Base-by-base conservation (phyloP, 2,888 invertebrate genomes). In the Sicus ferrugineus region DNA sequence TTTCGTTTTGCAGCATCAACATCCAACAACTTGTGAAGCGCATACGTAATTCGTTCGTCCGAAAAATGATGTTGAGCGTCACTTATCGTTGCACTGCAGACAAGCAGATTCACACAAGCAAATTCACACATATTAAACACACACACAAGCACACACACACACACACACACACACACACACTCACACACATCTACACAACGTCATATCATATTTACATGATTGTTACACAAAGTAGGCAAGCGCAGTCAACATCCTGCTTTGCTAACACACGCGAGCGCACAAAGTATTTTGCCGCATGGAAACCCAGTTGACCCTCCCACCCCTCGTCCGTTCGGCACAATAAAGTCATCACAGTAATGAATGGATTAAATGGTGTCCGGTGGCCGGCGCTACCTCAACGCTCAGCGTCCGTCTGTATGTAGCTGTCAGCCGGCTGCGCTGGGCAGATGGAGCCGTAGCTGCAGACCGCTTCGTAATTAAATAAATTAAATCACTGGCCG, bases 281-380 rank as follows among this genome's bases (percentile, higher is more conserved):
- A 56, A 56, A 56, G 30, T 56, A n/a, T 56, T 56, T 56, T 56
- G 30, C n/a, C 30, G 30, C 30, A 56, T 56, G 30, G 28, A 6
- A 54, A 54, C 28, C 54, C 11, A 16, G 28, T 23, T 14, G 16
- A 54, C 54, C 46, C 16, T 28, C 58, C 6, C 4, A 56, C 28
- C 28, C 28, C 31, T 31, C 38, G 6, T 6, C 42, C 3, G 42
- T n/a, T 31, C 42, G 2, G 46, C 4, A 62, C 34, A 66, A 66
- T 66, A 46, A 56, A 66, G 66, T 66, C 56, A 66, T 56, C 66
- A 66, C 26, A 56, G 46, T 66, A 58, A 66, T 66, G 66, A 66
- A 66, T 66, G 58, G 42, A 66, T 66, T 66, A 66, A 65, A 65
- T 65, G 52, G 52, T 65, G 54, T 50, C 54, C 65, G 26, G 54